Percentiles rank a stretch among this genome's conserved stretches.
These are phyloP conservation scores for Eustalomyia histrio DNA, from an alignment of 2,888 invertebrate species.

Conservation along the genomic window DNA sequence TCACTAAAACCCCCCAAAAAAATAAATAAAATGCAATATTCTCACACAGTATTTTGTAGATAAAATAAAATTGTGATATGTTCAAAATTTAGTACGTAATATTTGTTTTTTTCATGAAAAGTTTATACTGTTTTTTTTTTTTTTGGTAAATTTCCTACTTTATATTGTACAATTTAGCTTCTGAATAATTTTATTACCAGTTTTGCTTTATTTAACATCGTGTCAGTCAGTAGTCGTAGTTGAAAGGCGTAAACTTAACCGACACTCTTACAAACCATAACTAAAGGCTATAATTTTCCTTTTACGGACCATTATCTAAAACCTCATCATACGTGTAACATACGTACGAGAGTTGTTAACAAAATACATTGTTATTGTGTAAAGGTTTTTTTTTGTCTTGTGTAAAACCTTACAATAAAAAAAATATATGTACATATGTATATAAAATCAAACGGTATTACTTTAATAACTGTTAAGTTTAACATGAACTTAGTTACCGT, in stretches of 20 bases:
- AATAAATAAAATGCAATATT: neutral
- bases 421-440: too few species aligned
- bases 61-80: neutral
- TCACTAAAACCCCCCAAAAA: neutral
- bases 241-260: slow-evolving; percentile 55
- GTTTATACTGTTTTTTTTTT: too few species aligned
- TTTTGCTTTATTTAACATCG: neutral
- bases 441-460: slow-evolving; percentile 2
- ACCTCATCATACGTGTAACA: slow-evolving; percentile 6
- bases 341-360: neutral
- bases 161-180: slow-evolving; percentile 9
- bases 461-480: slow-evolving; percentile 21
- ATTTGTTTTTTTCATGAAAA: neutral
- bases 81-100: neutral
- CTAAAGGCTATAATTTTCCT: slow-evolving; percentile 58
- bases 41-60: neutral
- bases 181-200: neutral
- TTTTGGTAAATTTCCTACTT: neutral
- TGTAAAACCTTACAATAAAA: neutral
- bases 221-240: neutral
- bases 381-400: neutral
- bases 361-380: neutral
- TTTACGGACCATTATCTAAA: slow-evolving; percentile 18
- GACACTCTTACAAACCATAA: slow-evolving; percentile 57
- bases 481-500: neutral